Conservation (phyloP, 2,888 invertebrate genomes). For the Molorchus minor region DNA sequence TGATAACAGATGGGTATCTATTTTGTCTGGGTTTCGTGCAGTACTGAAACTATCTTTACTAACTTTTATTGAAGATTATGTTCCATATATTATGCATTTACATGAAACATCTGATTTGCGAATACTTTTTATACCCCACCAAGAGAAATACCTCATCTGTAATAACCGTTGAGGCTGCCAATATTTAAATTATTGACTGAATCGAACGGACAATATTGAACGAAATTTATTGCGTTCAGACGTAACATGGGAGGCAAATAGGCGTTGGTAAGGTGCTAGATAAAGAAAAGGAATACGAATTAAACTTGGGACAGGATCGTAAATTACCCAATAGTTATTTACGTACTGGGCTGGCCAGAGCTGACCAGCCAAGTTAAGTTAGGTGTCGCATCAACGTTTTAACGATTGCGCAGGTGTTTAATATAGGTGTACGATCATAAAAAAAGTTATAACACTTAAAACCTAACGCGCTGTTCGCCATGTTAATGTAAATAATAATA, state of each 20-base stretch:
- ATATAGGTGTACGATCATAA: conserved; percentile 51
- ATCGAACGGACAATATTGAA: conserved; percentile 49
- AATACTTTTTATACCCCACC: neutral
- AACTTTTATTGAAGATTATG: too few relatives aligned
- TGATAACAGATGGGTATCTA: too few relatives aligned
- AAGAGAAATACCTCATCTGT: neutral
- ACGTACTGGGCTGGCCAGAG: conserved; percentile 45
- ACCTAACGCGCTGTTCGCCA: conserved; percentile 51
- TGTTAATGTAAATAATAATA: conserved; percentile 57
- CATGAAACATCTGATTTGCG: too few relatives aligned
- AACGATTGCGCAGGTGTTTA: conserved; percentile 53
- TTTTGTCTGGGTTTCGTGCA: too few relatives aligned
- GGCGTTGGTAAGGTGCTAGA: conserved; percentile 14
- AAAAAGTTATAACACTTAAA: conserved; percentile 54
- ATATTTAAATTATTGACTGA: conserved; percentile 41
- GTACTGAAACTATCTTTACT: too few relatives aligned
- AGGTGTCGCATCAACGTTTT: conserved; percentile 50
- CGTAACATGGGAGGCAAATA: conserved; percentile 45
- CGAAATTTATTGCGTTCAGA: conserved; percentile 55
- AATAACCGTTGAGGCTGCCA: conserved; percentile 36
- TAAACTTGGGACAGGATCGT: conserved; percentile 52
- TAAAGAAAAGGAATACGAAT: conserved; percentile 51
- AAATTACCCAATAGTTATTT: conserved; percentile 51
- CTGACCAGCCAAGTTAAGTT: conserved; percentile 50
- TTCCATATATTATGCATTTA: too few relatives aligned